Evolutionary conservation across 2,888 invertebrate genomes (phyloP).

Genomic region (Acheta domesticus): DNA sequence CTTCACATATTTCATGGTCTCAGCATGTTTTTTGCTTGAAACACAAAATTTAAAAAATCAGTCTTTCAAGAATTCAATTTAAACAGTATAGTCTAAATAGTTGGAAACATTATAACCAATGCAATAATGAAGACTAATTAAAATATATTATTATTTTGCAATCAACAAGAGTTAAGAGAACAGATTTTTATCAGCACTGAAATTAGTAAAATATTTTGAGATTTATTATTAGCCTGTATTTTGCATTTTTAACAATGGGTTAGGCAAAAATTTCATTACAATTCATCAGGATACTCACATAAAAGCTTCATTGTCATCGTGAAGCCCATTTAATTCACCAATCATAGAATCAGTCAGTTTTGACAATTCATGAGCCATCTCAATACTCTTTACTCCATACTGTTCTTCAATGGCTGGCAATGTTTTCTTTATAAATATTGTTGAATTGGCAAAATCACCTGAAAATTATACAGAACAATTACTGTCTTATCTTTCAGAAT

Average conservation of each 20-base stretch:
- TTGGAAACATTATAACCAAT: no score
- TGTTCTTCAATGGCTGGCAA: slow-evolving; percentile 57
- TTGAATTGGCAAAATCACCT: slow-evolving; percentile 48
- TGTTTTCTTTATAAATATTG: slow-evolving; percentile 53
- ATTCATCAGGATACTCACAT: not conserved
- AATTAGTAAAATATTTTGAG: no score
- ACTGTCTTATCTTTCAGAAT: no score
- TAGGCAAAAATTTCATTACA: not conserved
- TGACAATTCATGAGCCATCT: slow-evolving; percentile 62
- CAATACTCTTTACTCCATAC: slow-evolving; percentile 63
- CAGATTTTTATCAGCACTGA: no score
- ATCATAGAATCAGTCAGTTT: slow-evolving; percentile 61
- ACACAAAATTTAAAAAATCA: slow-evolving; percentile 20
- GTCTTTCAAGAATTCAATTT: not conserved
- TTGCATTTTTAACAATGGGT: not conserved
- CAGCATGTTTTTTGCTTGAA: slow-evolving; percentile 52
- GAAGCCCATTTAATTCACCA: slow-evolving; percentile 47
- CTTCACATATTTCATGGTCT: slow-evolving; percentile 52
- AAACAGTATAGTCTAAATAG: not conserved
- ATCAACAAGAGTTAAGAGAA: no score
- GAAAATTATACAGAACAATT: slow-evolving; percentile 31
- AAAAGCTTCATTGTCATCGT: slow-evolving; percentile 33
- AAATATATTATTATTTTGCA: no score
- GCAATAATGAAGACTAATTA: no score
- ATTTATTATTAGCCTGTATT: not conserved